Base-by-base conservation (phyloP, 2,888 invertebrate genomes). In the Liopterus haemorrhoidalis region DNA sequence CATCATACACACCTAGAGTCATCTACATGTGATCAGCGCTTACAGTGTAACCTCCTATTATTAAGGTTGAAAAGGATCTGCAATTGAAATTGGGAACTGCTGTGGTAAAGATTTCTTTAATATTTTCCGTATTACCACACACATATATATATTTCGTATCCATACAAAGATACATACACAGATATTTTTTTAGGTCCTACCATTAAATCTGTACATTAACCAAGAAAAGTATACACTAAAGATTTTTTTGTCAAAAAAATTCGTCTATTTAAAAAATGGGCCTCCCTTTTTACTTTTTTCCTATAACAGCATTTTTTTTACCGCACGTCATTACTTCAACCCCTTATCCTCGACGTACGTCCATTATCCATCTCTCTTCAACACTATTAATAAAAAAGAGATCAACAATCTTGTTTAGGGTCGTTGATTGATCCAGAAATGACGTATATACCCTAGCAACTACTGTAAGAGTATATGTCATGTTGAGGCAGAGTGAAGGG, bases 401-500 rank as follows among this genome's bases (percentile, higher is more conserved):
- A n/a, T n/a, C 22, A 22, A 8, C 8, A 22, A 22, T 22, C 8
- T 22, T 12, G 15, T 15, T 30, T 3, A 14, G 16, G 32, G 24
- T 32, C 41, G 9, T 3, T 16, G 8, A 33, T 33, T 11, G 31
- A 24, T 38, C 28, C 31, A 28, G n/a, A 14, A 20, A 36, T 42
- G 33, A 52, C 54, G 57, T 54, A 57, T 58, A 61, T 57, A 59
- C 57, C 62, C 61, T 61, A 61, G 61, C 62, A 62, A 63, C 63
- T 63, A 56, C 56, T 55, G 56, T 55, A 56, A 62, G 63, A 64
- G 59, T 65, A 64, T 63, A 64, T 64, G 62, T 63, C 63, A 60
- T 64, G 54, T 55, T 49, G 37, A 30, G 37, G 22, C 31, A 37
- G 31, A 30, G 30, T 30, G 37, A 20, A 18, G 19, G 31, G 28